Conservation (phyloP, 2,797 vertebrate genomes). For the Chaetodon trifasciatus region DNA sequence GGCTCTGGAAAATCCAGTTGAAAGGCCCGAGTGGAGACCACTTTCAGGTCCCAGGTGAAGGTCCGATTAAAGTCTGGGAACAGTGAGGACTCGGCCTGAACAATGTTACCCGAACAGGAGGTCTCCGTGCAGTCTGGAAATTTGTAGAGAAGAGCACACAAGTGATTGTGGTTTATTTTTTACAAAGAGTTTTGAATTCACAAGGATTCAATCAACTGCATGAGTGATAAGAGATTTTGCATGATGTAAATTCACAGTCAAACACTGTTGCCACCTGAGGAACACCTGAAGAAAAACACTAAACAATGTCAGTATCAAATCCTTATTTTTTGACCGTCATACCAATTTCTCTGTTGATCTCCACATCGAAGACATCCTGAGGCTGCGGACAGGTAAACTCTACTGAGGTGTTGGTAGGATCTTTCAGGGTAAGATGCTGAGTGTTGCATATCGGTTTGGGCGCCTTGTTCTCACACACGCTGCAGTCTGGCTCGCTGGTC, state of each 20-base stretch:
- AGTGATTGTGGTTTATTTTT: background rate
- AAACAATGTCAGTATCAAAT: background rate
- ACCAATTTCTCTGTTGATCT: conserved; percentile 82
- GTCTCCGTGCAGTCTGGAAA: conserved; percentile 75
- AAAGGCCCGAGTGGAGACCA: conserved; percentile 57
- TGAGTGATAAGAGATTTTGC: background rate
- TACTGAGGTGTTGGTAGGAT: conserved; percentile 53
- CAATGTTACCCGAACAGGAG: conserved; percentile 82
- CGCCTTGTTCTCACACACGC: conserved; percentile 63
- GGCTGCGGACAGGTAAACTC: conserved; percentile 82
- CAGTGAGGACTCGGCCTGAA: conserved; percentile 78
- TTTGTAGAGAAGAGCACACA: background rate
- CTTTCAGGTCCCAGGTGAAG: conserved; percentile 90
- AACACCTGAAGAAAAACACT: background rate
- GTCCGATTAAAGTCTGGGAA: conserved; percentile 89
- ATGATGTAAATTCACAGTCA: background rate
- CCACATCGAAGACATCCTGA: conserved; percentile 76
- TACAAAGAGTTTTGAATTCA: background rate
- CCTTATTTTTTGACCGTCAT: background rate
- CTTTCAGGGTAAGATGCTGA: rapidly evolving
- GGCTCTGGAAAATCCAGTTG: conserved; percentile 88
- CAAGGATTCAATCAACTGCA: conserved; percentile 1
- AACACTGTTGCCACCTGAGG: background rate
- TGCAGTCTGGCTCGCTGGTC: conserved; percentile 60
- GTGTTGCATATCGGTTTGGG: conserved; percentile 50